Conservation (phyloP, 2,888 invertebrate genomes). For the Nebria salina region DNA sequence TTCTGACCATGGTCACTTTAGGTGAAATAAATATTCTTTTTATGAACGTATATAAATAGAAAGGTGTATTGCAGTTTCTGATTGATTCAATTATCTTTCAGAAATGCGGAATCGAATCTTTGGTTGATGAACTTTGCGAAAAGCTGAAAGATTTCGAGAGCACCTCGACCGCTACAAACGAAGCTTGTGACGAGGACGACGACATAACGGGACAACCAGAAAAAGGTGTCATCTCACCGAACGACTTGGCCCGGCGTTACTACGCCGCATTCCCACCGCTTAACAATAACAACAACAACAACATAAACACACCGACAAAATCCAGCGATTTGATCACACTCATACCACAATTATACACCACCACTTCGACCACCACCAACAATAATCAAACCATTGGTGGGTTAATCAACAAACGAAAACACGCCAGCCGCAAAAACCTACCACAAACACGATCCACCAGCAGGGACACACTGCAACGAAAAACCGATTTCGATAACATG, state of each 20-base stretch:
- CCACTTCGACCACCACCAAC: background rate
- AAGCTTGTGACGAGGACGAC: conserved; percentile 17
- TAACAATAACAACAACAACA: background rate
- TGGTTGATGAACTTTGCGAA: conserved; percentile 84
- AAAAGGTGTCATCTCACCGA: conserved; percentile 61
- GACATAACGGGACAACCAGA: conserved; percentile 27
- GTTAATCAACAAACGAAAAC: conserved; percentile 18
- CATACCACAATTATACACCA: conserved; percentile 21
- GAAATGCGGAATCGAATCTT: conserved; percentile 82
- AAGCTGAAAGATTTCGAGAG: conserved; percentile 77
- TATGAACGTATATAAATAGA: background rate
- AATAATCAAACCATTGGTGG: background rate
- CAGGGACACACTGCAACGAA: conserved; percentile 56
- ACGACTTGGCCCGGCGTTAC: conserved; percentile 78
- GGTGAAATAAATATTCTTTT: no score
- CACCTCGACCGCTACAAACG: conserved; percentile 49
- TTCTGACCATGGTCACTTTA: no score
- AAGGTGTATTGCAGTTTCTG: background rate
- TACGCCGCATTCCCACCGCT: conserved; percentile 80
- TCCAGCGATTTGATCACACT: conserved; percentile 29
- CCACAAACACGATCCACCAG: conserved; percentile 55
- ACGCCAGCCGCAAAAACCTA: conserved; percentile 27
- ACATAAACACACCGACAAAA: background rate
- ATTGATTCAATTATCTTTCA: conserved; percentile 62
- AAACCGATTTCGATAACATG: conserved; percentile 33